A percentile compares a stretch with the other conserved stretches of the same genome.
These are phyloP conservation scores for Rousettus leschenaultii DNA, from an alignment of 2,113 vertebrate genomes.

Conservation along the genomic window DNA sequence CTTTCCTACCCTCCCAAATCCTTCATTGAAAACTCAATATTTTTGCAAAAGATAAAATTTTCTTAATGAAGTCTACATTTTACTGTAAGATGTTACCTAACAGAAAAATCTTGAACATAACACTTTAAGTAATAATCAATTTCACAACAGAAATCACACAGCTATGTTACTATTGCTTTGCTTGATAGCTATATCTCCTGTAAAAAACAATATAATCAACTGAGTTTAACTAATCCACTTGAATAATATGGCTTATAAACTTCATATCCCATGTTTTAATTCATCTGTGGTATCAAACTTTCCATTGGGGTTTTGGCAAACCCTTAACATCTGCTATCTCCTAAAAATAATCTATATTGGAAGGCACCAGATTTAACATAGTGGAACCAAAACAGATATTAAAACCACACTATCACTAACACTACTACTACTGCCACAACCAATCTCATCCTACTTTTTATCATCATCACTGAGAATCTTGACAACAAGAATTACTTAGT, in stretches of 20 bases:
- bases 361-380: neutral
- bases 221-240: neutral
- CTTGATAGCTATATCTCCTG: neutral
- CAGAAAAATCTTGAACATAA: neutral
- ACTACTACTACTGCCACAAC: neutral
- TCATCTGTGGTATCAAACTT: neutral
- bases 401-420: neutral
- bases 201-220: neutral
- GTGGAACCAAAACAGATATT: neutral
- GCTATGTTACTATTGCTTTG: neutral
- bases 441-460: neutral
- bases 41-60: neutral
- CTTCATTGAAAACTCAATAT: neutral
- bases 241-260: neutral
- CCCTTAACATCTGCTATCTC: neutral
- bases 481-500: neutral
- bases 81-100: neutral
- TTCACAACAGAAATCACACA: neutral
- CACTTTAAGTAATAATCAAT: neutral
- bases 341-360: neutral
- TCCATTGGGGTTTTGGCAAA: neutral
- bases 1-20: neutral
- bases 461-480: neutral
- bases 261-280: neutral
- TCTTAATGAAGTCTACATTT: neutral